Conservation (phyloP, 1,140 invertebrate genomes). For the Zeugodacus cucurbitae region DNA sequence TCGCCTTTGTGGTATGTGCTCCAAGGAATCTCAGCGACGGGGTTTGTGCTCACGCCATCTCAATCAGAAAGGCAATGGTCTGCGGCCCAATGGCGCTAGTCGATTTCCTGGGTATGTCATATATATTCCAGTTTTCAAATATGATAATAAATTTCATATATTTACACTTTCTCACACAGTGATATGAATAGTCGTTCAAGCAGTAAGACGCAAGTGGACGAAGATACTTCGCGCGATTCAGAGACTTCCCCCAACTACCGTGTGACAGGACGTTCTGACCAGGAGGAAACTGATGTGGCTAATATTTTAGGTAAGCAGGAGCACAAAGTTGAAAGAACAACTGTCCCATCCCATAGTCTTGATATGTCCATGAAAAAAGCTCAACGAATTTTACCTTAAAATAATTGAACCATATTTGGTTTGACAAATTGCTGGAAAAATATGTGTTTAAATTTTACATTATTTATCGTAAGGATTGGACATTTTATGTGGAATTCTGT, state of each 20-base stretch:
- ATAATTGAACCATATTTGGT: too few relatives aligned
- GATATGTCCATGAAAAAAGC: too few relatives aligned
- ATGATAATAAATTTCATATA: neutral
- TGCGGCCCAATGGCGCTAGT: slow-evolving; percentile 61
- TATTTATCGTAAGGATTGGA: too few relatives aligned
- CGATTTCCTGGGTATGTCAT: slow-evolving; percentile 58
- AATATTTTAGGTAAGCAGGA: slow-evolving; percentile 85
- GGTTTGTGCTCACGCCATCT: slow-evolving; percentile 97
- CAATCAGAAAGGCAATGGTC: slow-evolving; percentile 69
- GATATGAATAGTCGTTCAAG: slow-evolving; percentile 67
- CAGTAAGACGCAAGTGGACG: slow-evolving; percentile 77
- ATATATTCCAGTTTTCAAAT: neutral
- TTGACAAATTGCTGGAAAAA: too few relatives aligned
- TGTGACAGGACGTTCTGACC: slow-evolving; percentile 83
- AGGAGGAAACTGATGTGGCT: slow-evolving; percentile 95
- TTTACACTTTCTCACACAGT: slow-evolving; percentile 44
- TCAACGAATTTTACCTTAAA: too few relatives aligned
- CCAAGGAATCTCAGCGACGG: slow-evolving; percentile 96
- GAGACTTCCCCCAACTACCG: slow-evolving; percentile 86
- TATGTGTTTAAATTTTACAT: too few relatives aligned
- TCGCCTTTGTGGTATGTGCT: slow-evolving; percentile 88
- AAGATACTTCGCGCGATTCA: slow-evolving; percentile 89
- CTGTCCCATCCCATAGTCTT: too few relatives aligned
- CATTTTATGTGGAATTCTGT: too few relatives aligned
- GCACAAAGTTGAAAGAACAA: too few relatives aligned